Percentiles rank a stretch among this genome's conserved stretches.
Conservation (phyloP, 2,888 invertebrate genomes). For the Sisyra nigra region DNA sequence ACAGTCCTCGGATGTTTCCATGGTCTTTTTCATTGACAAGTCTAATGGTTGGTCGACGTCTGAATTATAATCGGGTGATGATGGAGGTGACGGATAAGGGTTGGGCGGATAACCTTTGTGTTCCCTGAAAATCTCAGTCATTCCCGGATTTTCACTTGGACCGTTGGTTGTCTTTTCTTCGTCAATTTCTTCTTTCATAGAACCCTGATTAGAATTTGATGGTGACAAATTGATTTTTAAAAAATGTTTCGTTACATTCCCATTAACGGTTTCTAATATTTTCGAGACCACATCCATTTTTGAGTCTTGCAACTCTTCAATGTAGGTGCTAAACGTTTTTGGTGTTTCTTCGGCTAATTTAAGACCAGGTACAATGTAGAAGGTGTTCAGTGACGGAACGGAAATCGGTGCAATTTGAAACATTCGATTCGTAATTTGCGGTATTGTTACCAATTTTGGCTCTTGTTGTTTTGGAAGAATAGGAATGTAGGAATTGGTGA, state of each 20-base stretch:
- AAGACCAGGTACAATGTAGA: conserved; percentile 33
- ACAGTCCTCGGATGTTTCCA: conserved; percentile 35
- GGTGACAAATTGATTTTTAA: conserved; percentile 39
- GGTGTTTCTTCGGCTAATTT: conserved; percentile 8
- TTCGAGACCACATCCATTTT: conserved; percentile 40
- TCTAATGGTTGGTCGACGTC: conserved; percentile 69
- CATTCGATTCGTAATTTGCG: conserved; percentile 19
- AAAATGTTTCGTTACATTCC: conserved; percentile 48
- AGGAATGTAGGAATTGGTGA: conserved; percentile 50
- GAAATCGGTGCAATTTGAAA: conserved; percentile 29
- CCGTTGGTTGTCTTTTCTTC: conserved; percentile 15
- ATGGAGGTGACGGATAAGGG: conserved; percentile 11
- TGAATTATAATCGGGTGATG: conserved; percentile 12
- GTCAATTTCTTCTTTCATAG: conserved; percentile 24
- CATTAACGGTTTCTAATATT: conserved; percentile 47
- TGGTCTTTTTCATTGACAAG: conserved; percentile 66
- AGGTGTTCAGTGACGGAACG: conserved; percentile 23
- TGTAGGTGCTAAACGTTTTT: neutral
- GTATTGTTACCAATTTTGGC: conserved; percentile 29
- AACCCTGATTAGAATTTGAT: conserved; percentile 34
- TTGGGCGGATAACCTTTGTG: too few relatives aligned
- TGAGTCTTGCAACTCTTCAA: conserved; percentile 18
- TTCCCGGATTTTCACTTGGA: conserved; percentile 29
- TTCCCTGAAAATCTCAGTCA: too few relatives aligned
- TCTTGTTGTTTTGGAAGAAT: conserved; percentile 56